Base-by-base conservation (phyloP, 2,888 invertebrate species). In the Drosophila mimica region DNA sequence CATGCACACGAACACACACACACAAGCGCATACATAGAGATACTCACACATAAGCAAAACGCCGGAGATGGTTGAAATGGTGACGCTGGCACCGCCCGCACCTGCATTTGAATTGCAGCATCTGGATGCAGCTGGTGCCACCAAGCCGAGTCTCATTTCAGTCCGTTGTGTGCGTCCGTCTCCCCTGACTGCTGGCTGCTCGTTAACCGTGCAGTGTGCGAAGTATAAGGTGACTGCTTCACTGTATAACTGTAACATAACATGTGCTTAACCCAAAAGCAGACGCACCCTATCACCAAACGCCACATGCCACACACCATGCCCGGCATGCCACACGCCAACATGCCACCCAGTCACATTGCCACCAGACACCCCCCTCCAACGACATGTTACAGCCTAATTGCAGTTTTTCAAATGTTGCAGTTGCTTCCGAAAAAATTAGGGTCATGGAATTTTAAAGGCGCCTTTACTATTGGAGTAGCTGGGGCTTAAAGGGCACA, bases 361-460 rank as follows among this genome's bases (percentile, higher is more conserved):
- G 36, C 11, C 33, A 49, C 7, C 17, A 48, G 11, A 11, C 54
- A 9, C 9, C 43, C 25, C n/a, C 57, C 11, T 20, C 38, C 67
- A 56, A 64, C 70, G 78, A 75, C 80, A 80, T 79, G 76, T 69
- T 73, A 79, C 81, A 71, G 77, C 81, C 83, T 83, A 83, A 81
- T 82, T 82, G 82, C 82, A 82, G 82, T 82, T 82, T 81, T 82
- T 80, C 82, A 81, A 81, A 81, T 79, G 82, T 78, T 80, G 74
- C 83, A 83, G 79, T 74, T 83, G 83, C 82, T 82, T 83, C 83
- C 81, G 78, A 81, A 83, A 82, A 83, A 83, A 83, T 83, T 83
- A 83, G 83, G 83, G 83, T 80, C 82, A 83, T 81, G 80, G 75
- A 81, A 82, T 80, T 72, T 82, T 72, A 75, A 83, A 83, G 83